phyloP scores from a whole-genome alignment of 2,888 invertebrate genomes.

The Drosophila algonquin region DNA sequence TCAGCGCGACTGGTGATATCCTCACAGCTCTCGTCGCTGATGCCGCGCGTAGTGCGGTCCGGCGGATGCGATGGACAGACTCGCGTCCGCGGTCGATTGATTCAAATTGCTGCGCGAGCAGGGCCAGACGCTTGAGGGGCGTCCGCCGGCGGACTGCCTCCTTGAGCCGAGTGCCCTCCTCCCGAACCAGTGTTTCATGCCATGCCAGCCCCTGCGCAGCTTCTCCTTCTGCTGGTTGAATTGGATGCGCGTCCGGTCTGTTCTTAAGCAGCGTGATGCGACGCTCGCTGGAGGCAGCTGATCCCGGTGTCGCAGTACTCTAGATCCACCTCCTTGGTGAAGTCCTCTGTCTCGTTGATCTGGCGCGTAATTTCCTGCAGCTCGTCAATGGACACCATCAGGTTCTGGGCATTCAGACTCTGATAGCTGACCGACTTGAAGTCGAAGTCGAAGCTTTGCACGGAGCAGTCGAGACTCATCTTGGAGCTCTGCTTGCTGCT shows the following conservation, averaged over 20 bases:
- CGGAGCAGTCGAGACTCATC: constrained; percentile 67
- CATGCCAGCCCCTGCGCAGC: constrained; percentile 83
- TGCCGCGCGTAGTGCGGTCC: constrained; percentile 46
- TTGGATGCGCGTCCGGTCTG: constrained; percentile 81
- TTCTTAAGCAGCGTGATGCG: constrained; percentile 83
- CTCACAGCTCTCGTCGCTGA: constrained; percentile 65
- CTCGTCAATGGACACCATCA: constrained; percentile 84
- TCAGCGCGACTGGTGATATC: constrained; percentile 68
- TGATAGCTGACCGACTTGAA: constrained; percentile 84
- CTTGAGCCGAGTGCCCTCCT: constrained; percentile 81
- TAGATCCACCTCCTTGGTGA: constrained; percentile 81
- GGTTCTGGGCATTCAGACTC: constrained; percentile 81
- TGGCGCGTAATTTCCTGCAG: constrained; percentile 83
- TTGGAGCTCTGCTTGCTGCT: constrained; percentile 74
- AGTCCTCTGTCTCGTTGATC: constrained; percentile 83
- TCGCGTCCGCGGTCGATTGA: constrained; percentile 48
- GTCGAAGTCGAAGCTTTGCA: constrained; percentile 76
- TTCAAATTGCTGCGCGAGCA: constrained; percentile 73
- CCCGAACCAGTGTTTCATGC: constrained; percentile 84
- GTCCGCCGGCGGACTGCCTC: constrained; percentile 83
- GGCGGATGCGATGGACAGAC: constrained; percentile 64
- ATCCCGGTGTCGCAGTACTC: constrained; percentile 84
- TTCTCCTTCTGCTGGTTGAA: constrained; percentile 83
- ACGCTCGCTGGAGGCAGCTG: constrained; percentile 82
- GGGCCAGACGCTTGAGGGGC: constrained; percentile 80